Evolutionary conservation across 2,797 vertebrate genomes (phyloP).

Genomic region (Danio choprae): DNA sequence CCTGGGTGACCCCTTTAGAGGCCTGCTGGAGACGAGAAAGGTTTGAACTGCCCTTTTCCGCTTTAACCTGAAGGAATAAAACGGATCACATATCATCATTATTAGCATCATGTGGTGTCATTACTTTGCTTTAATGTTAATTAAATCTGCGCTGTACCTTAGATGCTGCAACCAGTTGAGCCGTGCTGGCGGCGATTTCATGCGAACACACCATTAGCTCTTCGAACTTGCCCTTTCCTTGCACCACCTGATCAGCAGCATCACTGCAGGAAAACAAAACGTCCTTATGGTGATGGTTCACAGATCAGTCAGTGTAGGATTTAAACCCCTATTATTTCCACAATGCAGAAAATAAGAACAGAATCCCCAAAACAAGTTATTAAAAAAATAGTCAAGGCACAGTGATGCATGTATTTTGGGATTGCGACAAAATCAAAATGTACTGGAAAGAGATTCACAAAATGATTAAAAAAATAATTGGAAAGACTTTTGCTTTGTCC

Average conservation of each 20-base stretch:
- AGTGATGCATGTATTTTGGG: too few relatives aligned
- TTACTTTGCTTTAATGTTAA: background rate
- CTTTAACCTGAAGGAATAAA: constrained; percentile 85
- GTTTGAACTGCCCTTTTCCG: constrained; percentile 92
- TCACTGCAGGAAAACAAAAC: constrained; percentile 77
- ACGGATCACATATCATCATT: background rate
- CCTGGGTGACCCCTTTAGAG: constrained; percentile 91
- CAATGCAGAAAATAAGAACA: background rate
- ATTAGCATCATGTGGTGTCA: background rate
- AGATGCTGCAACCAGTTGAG: constrained; percentile 95
- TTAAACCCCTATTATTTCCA: background rate
- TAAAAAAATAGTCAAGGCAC: too few relatives aligned
- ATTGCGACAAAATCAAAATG: too few relatives aligned
- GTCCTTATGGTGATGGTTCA: background rate
- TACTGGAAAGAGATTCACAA: too few relatives aligned
- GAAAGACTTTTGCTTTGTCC: too few relatives aligned
- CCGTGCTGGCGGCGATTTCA: constrained; percentile 96
- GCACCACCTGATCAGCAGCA: constrained; percentile 92
- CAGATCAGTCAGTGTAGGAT: background rate
- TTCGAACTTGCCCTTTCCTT: constrained; percentile 94
- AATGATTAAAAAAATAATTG: too few relatives aligned
- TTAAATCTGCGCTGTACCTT: constrained; percentile 80
- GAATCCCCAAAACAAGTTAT: background rate
- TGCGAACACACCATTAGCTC: constrained; percentile 97
- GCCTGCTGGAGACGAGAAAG: constrained; percentile 88